phyloP scores from a whole-genome alignment of 1,140 invertebrate species.

The Cydia amplana region DNA sequence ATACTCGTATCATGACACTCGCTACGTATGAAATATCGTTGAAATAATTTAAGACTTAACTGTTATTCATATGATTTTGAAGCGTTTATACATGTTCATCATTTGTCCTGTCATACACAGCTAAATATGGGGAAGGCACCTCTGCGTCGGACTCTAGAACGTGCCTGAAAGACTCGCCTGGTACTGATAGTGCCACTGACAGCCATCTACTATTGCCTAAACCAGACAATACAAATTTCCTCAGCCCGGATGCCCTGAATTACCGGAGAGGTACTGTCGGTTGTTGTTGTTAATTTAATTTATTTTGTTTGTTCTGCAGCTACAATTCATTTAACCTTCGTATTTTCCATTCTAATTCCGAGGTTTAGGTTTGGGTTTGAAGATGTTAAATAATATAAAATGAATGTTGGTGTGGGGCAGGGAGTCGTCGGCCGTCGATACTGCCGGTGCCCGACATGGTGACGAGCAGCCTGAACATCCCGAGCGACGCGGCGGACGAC shows the following conservation, averaged over 20 bases:
- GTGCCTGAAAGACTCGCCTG: constrained; percentile 84
- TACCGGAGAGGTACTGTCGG: constrained; percentile 83
- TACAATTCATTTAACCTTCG: no score
- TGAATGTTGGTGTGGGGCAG: constrained; percentile 60
- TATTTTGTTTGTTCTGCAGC: no score
- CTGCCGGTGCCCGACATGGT: constrained; percentile 94
- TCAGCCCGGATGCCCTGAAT: constrained; percentile 88
- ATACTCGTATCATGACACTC: constrained; percentile 20
- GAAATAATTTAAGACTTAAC: background rate
- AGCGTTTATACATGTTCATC: background rate
- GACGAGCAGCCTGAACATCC: constrained; percentile 87
- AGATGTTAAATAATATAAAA: no score
- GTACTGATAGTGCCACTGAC: constrained; percentile 82
- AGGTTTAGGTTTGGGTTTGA: no score
- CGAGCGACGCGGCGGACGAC: constrained; percentile 85
- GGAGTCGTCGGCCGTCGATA: constrained; percentile 91
- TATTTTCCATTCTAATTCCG: no score
- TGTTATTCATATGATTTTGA: constrained; percentile 9
- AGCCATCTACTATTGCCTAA: constrained; percentile 90
- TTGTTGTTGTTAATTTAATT: background rate
- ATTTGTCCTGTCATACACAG: constrained; percentile 43
- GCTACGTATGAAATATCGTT: constrained; percentile 5
- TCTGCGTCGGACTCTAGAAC: constrained; percentile 80
- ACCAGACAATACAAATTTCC: constrained; percentile 88
- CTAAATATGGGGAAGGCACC: constrained; percentile 54